These are phyloP conservation scores for Hirtodrosophila alboralis DNA, from an alignment of 2,888 invertebrate genomes.

Conservation along the genomic window DNA sequence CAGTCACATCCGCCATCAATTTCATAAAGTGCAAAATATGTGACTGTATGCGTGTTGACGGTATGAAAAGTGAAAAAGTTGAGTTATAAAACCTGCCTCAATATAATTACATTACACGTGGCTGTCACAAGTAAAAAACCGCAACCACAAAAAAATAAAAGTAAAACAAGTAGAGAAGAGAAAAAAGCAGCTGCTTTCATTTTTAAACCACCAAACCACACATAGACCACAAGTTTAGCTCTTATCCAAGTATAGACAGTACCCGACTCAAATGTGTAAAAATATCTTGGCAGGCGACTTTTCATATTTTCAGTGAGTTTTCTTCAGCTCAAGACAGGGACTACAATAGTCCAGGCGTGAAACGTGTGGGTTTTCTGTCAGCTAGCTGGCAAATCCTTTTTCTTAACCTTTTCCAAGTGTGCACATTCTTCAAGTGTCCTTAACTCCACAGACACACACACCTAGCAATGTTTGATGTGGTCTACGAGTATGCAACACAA, in stretches of 20 bases:
- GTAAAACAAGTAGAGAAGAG: constrained; percentile 3
- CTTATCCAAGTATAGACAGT: constrained; percentile 1
- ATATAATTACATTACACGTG: constrained; percentile 76
- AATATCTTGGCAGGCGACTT: constrained; percentile 66
- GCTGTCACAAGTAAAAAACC: constrained; percentile 60
- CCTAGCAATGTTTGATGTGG: constrained; percentile 65
- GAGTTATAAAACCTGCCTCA: constrained; percentile 68
- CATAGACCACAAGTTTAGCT: constrained; percentile 34
- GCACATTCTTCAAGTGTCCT: constrained; percentile 74
- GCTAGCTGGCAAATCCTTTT: constrained; percentile 68
- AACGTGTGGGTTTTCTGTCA: constrained; percentile 2
- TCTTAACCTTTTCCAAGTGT: constrained; percentile 65
- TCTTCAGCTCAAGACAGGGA: constrained; percentile 9
- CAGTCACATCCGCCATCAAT: constrained; percentile 42
- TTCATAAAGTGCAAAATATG: constrained; percentile 42
- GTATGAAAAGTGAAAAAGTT: constrained; percentile 52
- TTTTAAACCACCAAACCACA: constrained; percentile 33
- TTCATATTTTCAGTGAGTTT: constrained; percentile 65
- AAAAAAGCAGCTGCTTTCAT: constrained; percentile 41
- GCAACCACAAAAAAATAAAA: constrained; percentile 20
- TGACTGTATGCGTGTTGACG: neutral
- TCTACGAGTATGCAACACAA: constrained; percentile 64
- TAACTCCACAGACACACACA: constrained; percentile 32
- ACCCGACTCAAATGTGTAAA: constrained; percentile 59
- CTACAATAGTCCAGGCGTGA: constrained; percentile 19